phyloP scores from a whole-genome alignment of 1,140 invertebrate genomes.

The Drosophila novamexicana region DNA sequence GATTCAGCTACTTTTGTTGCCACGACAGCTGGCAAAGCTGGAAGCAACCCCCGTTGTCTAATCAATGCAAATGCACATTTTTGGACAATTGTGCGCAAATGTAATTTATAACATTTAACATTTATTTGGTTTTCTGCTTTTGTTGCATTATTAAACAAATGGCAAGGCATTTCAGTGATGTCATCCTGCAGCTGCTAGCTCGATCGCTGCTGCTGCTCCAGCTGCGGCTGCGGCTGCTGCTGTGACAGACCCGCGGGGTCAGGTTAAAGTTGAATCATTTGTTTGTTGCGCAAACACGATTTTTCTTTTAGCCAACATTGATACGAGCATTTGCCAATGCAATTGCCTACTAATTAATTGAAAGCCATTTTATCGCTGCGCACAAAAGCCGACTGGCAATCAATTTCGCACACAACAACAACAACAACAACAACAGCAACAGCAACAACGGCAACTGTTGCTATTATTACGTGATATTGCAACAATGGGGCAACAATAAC shows the following conservation, averaged over 20 bases:
- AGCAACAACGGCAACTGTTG: slow-evolving; percentile 3
- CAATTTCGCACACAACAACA: slow-evolving; percentile 42
- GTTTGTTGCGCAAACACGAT: slow-evolving; percentile 73
- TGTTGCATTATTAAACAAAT: slow-evolving; percentile 70
- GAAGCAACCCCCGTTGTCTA: slow-evolving; percentile 29
- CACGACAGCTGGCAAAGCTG: too few species aligned
- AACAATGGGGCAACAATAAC: slow-evolving; percentile 66
- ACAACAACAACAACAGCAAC: slow-evolving; percentile 13
- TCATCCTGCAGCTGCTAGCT: slow-evolving; percentile 59
- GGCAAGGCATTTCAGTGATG: slow-evolving; percentile 62
- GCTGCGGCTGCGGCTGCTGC: slow-evolving; percentile 11
- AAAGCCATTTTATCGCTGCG: slow-evolving; percentile 67
- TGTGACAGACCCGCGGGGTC: slow-evolving; percentile 83
- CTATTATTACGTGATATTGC: slow-evolving; percentile 12
- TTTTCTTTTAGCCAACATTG: slow-evolving; percentile 75
- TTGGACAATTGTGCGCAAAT: slow-evolving; percentile 68
- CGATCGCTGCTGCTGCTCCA: slow-evolving; percentile 25
- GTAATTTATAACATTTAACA: slow-evolving; percentile 78
- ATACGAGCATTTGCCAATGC: slow-evolving; percentile 41
- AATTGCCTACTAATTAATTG: slow-evolving; percentile 75
- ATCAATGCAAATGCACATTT: slow-evolving; percentile 80
- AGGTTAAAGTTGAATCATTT: slow-evolving; percentile 84
- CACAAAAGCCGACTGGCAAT: slow-evolving; percentile 75
- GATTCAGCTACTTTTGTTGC: too few species aligned
- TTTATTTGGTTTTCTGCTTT: slow-evolving; percentile 22